Conservation (phyloP, 2,113 vertebrate genomes). For the Python bivittatus region DNA sequence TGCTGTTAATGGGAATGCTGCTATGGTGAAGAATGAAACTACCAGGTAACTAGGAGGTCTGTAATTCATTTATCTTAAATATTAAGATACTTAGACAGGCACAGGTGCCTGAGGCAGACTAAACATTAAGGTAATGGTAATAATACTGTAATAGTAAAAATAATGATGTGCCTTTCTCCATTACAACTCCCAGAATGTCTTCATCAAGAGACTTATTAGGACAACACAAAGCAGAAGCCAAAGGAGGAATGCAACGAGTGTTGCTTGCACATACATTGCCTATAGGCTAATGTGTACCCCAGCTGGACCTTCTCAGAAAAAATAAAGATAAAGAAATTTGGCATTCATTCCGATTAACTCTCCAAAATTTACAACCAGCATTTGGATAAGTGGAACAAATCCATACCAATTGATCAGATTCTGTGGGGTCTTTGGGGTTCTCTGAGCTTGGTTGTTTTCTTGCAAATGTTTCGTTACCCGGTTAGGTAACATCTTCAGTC, state of each 20-base stretch:
- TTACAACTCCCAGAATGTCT: constrained; percentile 20
- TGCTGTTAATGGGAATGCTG: constrained; percentile 26
- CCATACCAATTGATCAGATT: not conserved
- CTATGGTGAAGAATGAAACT: not conserved
- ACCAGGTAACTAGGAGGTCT: constrained; percentile 1
- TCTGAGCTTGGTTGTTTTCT: too few relatives aligned
- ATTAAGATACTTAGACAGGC: not conserved
- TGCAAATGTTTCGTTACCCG: too few relatives aligned
- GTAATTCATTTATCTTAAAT: constrained; percentile 28
- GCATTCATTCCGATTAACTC: not conserved
- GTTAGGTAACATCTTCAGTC: too few relatives aligned
- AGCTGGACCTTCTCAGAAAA: not conserved
- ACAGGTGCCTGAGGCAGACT: not conserved
- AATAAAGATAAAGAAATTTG: not conserved
- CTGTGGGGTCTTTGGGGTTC: too few relatives aligned
- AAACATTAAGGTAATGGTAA: constrained; percentile 1
- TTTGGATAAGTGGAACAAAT: not conserved
- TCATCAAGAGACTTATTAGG: not conserved
- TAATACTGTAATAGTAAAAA: not conserved
- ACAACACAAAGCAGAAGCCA: constrained; percentile 44
- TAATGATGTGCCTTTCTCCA: constrained; percentile 14
- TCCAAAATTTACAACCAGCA: not conserved
- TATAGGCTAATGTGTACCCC: not conserved
- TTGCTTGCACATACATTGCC: not conserved
- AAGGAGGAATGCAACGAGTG: constrained; percentile 36